These are phyloP conservation scores for Sebastes elongatus DNA, from an alignment of 2,797 vertebrate genomes.

Conservation along the genomic window DNA sequence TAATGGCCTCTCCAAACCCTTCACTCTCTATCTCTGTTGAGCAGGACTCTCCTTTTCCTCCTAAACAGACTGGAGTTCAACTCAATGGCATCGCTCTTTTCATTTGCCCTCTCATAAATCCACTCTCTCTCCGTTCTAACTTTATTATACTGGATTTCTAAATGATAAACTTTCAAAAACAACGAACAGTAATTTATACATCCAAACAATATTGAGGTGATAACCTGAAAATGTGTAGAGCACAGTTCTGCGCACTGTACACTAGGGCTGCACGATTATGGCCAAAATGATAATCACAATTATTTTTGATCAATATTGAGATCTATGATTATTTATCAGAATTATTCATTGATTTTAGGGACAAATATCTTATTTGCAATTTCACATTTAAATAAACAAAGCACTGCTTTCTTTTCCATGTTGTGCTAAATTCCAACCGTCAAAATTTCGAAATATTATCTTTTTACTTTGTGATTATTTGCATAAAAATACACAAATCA, in stretches of 20 bases:
- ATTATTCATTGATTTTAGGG: too few relatives aligned
- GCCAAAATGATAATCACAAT: too few relatives aligned
- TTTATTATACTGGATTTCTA: too few relatives aligned
- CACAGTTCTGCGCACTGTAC: neutral
- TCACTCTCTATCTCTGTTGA: neutral
- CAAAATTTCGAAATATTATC: too few relatives aligned
- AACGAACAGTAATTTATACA: neutral
- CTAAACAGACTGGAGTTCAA: neutral
- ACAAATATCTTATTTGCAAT: too few relatives aligned
- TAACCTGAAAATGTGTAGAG: neutral
- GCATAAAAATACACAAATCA: too few relatives aligned
- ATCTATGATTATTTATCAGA: too few relatives aligned
- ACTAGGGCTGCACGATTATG: neutral
- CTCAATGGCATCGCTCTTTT: neutral
- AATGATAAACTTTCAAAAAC: neutral
- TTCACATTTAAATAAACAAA: too few relatives aligned
- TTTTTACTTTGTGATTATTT: too few relatives aligned
- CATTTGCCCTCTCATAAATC: neutral
- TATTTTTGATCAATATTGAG: too few relatives aligned
- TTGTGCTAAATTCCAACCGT: too few relatives aligned
- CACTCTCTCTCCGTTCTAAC: neutral
- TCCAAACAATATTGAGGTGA: neutral
- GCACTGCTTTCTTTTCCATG: too few relatives aligned
- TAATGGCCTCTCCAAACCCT: slow-evolving; percentile 13
- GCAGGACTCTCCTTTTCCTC: neutral